phyloP scores from a whole-genome alignment of 2,888 invertebrate species.

The Emmelina monodactyla region DNA sequence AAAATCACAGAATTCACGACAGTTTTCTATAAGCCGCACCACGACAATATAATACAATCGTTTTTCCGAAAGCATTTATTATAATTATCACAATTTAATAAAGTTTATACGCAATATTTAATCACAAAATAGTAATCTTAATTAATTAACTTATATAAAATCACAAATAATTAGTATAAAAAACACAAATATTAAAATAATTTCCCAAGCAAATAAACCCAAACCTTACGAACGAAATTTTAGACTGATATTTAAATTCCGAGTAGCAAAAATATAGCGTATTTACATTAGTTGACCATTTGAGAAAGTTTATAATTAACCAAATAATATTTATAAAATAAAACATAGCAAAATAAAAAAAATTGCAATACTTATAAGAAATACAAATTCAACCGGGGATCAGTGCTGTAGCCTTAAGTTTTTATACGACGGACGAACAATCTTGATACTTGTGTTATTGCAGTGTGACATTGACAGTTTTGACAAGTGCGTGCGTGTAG shows the following conservation, averaged over 20 bases:
- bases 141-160: conserved; percentile 16
- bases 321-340: conserved; percentile 16
- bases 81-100: conserved; percentile 35
- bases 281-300: conserved; percentile 66
- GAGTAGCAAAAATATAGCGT: conserved; percentile 50
- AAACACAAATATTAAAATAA: conserved; percentile 25
- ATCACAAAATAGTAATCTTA: conserved; percentile 39
- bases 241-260: conserved; percentile 63
- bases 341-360: conserved; percentile 27
- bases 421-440: conserved; percentile 54
- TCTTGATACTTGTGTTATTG: conserved; percentile 34
- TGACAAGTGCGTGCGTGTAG: conserved; percentile 1
- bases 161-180: conserved; percentile 32
- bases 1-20: conserved; percentile 23
- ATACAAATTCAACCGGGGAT: conserved; percentile 52
- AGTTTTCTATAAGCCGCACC: conserved; percentile 33
- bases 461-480: conserved; percentile 24
- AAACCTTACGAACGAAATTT: conserved; percentile 61
- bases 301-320: conserved; percentile 58
- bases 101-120: conserved; percentile 43
- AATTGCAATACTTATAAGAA: conserved; percentile 26
- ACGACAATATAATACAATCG: conserved; percentile 37
- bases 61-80: conserved; percentile 25
- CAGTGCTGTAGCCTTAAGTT: conserved; percentile 55
- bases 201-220: conserved; percentile 53